A percentile compares a stretch with the other conserved stretches of the same genome.
Conservation (phyloP, 1,140 invertebrate species). For the Onthophagus taurus region DNA sequence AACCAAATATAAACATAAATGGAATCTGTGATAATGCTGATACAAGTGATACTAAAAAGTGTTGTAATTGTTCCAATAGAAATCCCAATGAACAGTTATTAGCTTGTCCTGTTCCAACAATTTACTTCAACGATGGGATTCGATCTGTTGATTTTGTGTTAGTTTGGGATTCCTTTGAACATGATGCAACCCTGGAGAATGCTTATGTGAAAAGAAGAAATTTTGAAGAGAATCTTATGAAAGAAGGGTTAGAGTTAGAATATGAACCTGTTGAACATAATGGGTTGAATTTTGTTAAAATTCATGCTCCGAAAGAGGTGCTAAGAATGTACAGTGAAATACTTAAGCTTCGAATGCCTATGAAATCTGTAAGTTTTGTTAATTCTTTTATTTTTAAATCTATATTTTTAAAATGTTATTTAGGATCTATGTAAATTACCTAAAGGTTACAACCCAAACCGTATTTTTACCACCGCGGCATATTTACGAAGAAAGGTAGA, state of each 20-base stretch:
- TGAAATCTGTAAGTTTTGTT: slow-evolving; percentile 60
- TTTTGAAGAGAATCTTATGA: slow-evolving; percentile 58
- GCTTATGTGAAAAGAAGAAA: slow-evolving; percentile 40
- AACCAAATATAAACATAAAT: too few species aligned
- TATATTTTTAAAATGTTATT: slow-evolving; percentile 18
- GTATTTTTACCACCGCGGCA: slow-evolving; percentile 27
- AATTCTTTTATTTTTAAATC: slow-evolving; percentile 11
- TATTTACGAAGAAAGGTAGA: slow-evolving; percentile 31
- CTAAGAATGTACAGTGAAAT: slow-evolving; percentile 86
- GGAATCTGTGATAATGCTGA: neutral
- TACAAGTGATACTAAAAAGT: neutral
- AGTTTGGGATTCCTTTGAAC: slow-evolving; percentile 54
- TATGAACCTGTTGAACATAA: slow-evolving; percentile 49
- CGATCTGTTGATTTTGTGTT: slow-evolving; percentile 69
- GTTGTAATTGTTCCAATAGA: slow-evolving; percentile 3
- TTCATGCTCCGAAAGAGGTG: slow-evolving; percentile 80
- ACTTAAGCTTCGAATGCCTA: slow-evolving; percentile 88
- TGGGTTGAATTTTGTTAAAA: slow-evolving; percentile 63
- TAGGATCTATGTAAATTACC: slow-evolving; percentile 33
- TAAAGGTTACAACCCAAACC: slow-evolving; percentile 27
- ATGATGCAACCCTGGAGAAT: slow-evolving; percentile 39
- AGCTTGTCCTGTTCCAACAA: slow-evolving; percentile 39
- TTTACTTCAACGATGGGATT: slow-evolving; percentile 57
- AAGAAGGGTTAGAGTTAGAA: slow-evolving; percentile 60
- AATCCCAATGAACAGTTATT: neutral